Percentiles rank a stretch among this genome's conserved stretches.
Evolutionary conservation across 2,888 invertebrate species (phyloP).

Genomic region (Oegoconia quadripuncta): DNA sequence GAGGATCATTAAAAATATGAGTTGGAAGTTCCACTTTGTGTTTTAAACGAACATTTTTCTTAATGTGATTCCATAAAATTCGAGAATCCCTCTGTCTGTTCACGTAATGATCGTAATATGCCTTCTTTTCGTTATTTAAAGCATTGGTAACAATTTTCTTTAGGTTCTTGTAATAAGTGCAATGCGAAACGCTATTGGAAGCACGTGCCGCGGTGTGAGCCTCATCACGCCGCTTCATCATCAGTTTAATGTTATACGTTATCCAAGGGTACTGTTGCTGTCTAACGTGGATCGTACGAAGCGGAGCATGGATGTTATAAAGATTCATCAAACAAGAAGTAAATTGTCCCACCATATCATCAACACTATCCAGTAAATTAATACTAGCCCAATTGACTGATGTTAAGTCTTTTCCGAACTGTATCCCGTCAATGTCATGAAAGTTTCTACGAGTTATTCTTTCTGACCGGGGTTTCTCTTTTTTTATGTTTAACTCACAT

Average conservation of each 20-base stretch:
- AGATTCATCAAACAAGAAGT: background rate
- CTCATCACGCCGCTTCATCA: constrained; percentile 17
- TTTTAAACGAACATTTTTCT: background rate
- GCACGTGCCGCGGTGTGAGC: constrained; percentile 8
- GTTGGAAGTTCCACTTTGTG: background rate
- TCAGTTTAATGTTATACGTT: constrained; percentile 16
- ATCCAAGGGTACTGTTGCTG: constrained; percentile 16
- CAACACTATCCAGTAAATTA: too few species aligned
- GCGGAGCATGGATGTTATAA: constrained; percentile 19
- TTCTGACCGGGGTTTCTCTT: too few species aligned
- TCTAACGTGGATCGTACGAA: constrained; percentile 3
- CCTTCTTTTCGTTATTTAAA: constrained; percentile 17
- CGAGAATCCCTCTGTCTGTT: constrained; percentile 9
- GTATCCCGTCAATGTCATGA: too few species aligned
- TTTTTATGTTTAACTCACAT: too few species aligned
- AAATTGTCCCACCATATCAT: background rate
- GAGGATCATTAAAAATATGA: too few species aligned
- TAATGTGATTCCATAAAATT: constrained; percentile 12
- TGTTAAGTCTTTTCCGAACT: too few species aligned
- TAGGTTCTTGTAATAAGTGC: constrained; percentile 14
- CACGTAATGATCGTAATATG: constrained; percentile 15
- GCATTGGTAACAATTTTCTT: constrained; percentile 15
- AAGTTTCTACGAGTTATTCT: too few species aligned
- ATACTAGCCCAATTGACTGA: too few species aligned
- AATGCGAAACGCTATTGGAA: constrained; percentile 5